Conservation (phyloP, 2,888 invertebrate genomes). For the Elegia similella region DNA sequence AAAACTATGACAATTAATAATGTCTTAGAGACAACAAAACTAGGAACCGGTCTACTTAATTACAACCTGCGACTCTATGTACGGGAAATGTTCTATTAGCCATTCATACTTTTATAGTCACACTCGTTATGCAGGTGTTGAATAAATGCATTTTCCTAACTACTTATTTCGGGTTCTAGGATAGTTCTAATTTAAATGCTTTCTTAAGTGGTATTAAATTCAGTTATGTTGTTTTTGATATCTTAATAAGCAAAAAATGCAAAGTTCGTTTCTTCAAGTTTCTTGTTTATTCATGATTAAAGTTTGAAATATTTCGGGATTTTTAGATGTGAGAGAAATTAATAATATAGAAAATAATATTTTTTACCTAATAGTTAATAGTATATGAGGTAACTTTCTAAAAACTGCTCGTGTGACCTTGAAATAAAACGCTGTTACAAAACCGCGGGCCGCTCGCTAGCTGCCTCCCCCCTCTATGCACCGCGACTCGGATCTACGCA, state of each 20-base stretch:
- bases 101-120: conserved; percentile 16
- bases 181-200: conserved; percentile 2
- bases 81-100: conserved; percentile 32
- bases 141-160: conserved; percentile 9
- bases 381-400: conserved; percentile 77
- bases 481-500: conserved; percentile 62
- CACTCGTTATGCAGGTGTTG: conserved; percentile 15
- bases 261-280: background rate
- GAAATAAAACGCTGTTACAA: conserved; percentile 81
- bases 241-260: background rate
- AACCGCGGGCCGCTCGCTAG: conserved; percentile 75
- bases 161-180: background rate
- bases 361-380: conserved; percentile 62
- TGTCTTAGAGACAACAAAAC: conserved; percentile 31
- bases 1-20: conserved; percentile 41
- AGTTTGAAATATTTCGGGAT: too few relatives aligned
- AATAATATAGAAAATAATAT: conserved; percentile 31
- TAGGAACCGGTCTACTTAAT: conserved; percentile 34
- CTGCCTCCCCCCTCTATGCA: conserved; percentile 55
- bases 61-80: conserved; percentile 24
- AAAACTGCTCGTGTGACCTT: conserved; percentile 80
- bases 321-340: background rate
- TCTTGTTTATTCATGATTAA: too few relatives aligned
- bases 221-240: background rate
- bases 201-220: conserved; percentile 1